Evolutionary conservation across 1,140 invertebrate species (phyloP).

Genomic region (Drosophila obscura): DNA sequence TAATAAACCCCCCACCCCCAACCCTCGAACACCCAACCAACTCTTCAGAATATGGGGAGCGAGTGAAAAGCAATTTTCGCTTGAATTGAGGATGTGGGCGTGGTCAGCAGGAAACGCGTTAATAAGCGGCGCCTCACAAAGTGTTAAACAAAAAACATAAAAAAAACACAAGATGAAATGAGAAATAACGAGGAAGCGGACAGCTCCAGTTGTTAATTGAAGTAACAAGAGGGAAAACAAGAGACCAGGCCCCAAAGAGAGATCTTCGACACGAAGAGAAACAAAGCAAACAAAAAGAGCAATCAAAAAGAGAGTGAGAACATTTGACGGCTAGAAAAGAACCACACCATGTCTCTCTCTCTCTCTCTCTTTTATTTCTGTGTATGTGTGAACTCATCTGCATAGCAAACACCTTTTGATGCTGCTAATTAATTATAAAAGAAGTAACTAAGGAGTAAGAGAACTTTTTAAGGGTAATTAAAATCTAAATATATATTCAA

Average conservation of each 20-base stretch:
- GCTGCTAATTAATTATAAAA: too few relatives aligned
- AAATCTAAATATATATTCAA: too few relatives aligned
- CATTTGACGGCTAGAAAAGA: background rate
- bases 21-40: too few relatives aligned
- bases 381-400: background rate
- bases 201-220: constrained; percentile 49
- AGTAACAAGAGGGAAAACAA: constrained; percentile 29
- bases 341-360: too few relatives aligned
- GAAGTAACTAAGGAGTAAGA: too few relatives aligned
- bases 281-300: background rate
- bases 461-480: too few relatives aligned
- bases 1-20: too few relatives aligned
- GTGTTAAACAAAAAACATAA: constrained; percentile 47
- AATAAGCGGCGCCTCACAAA: constrained; percentile 77
- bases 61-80: constrained; percentile 71
- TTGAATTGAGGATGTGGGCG: constrained; percentile 76
- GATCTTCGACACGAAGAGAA: background rate
- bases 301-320: background rate
- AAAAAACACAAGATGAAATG: constrained; percentile 29
- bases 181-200: constrained; percentile 22
- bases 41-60: constrained; percentile 39
- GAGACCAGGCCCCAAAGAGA: background rate
- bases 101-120: constrained; percentile 69
- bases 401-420: too few relatives aligned
- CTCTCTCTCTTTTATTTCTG: background rate